phyloP scores from a whole-genome alignment of 2,113 vertebrate species.

The Sciurus niger region DNA sequence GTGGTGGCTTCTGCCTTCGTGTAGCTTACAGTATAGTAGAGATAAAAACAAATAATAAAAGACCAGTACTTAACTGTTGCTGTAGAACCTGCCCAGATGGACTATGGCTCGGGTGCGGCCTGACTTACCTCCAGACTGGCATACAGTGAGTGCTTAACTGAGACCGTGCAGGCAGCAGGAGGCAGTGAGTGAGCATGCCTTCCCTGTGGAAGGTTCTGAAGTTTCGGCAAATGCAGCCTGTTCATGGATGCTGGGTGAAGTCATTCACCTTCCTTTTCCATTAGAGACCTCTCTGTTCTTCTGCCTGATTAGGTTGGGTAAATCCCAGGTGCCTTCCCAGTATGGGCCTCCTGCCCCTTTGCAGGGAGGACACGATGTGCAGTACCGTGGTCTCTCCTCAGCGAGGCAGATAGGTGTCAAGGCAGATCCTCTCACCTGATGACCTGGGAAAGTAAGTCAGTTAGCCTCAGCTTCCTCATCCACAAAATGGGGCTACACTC shows the following conservation, averaged over 20 bases:
- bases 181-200: not conserved
- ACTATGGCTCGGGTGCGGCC: not conserved
- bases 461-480: not conserved
- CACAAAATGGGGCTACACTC: not conserved
- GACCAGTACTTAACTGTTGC: not conserved
- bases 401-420: not conserved
- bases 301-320: not conserved
- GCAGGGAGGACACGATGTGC: not conserved
- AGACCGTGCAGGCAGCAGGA: rapidly evolving
- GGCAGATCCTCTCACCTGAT: not conserved
- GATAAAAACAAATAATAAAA: not conserved
- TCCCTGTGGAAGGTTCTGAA: not conserved
- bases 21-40: not conserved
- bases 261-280: not conserved
- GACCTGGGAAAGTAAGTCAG: not conserved
- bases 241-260: not conserved
- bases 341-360: not conserved
- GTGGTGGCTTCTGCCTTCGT: not conserved
- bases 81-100: too few species aligned
- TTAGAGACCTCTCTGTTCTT: not conserved
- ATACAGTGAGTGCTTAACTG: not conserved
- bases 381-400: not conserved
- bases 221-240: not conserved
- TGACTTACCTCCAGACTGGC: not conserved
- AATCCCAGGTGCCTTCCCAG: not conserved